Base-by-base conservation (phyloP, 1,140 invertebrate genomes). In the Drosophila lini region DNA sequence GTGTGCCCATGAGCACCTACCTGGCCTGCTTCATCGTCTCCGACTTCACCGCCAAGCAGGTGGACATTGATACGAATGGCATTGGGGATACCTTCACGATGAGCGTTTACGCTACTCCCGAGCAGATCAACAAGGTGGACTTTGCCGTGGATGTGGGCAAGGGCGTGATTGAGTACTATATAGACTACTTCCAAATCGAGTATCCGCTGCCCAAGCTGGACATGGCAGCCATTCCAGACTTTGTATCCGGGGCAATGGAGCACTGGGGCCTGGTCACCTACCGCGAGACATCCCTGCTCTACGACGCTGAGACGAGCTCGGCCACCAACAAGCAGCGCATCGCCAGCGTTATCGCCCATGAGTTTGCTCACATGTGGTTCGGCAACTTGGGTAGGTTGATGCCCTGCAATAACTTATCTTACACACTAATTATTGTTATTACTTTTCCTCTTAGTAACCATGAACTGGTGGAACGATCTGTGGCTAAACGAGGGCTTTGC, bases 401-500 rank as follows among this genome's bases (percentile, higher is more conserved):
- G 1, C 50, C 16, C 13, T 41, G 6, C 13, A 28, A 41, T 25
- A 10, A 38, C 22, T 28, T 4, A 28, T 1, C 40, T 6, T 7
- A 22, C 13, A 41, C 3, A 19, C 6, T 28, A 5, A n/a, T 9
- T 2, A 5, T 28, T 28, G 5, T 28, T 28, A 9, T 22, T 41
- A 13, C 19, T 10, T 57, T 6, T 7, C 5, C 19, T 44, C 6
- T 93, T 94, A 86, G 97, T 98, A 2, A 98, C 97, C n/a, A 95
- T 98, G 94, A 94, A 95, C 64, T 98, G 97, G 97, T 98, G 97
- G 97, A 96, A 97, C 90, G 97, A 98, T 92, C 93, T 98, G 0
- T 98, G 97, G 97, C 93, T 98, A n/a, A 98, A 98, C 91, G 97
- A 98, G 93, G 97, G 97, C 9, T 98, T 99, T 88, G 97, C 97